phyloP scores from a whole-genome alignment of 2,113 vertebrate species.

The Phainopepla nitens region DNA sequence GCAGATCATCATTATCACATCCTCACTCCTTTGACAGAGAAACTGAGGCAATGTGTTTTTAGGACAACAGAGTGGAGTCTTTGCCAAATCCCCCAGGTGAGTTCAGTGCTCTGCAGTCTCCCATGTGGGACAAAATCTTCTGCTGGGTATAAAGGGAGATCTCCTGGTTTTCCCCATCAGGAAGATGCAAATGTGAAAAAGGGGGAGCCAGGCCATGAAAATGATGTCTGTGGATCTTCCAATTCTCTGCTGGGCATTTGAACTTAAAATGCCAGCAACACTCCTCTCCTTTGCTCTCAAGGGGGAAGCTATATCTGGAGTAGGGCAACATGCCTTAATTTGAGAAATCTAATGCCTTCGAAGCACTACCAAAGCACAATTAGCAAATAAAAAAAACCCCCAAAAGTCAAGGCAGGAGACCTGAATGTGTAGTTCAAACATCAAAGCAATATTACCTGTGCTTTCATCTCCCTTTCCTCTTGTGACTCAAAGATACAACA shows the following conservation, averaged over 20 bases:
- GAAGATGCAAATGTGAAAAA: background rate
- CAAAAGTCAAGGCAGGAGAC: background rate
- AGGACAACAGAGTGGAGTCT: background rate
- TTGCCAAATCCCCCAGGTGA: background rate
- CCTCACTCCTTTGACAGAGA: background rate
- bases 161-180: background rate
- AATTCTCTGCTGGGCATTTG: background rate
- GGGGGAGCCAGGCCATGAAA: background rate
- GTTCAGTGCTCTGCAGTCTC: background rate
- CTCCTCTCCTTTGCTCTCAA: background rate
- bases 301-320: background rate
- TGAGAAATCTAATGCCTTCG: background rate
- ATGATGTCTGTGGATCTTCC: background rate
- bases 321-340: background rate
- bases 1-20: background rate
- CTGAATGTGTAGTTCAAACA: background rate
- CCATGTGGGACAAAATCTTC: background rate
- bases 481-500: constrained; percentile 15
- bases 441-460: background rate
- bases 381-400: background rate
- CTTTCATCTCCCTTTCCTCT: constrained; percentile 38
- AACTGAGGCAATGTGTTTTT: background rate
- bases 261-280: background rate
- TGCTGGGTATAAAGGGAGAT: background rate
- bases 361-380: background rate